A percentile compares a stretch with the other conserved stretches of the same genome.
These are phyloP conservation scores for Liparis tanakae DNA, from an alignment of 2,797 vertebrate species.

Conservation along the genomic window DNA sequence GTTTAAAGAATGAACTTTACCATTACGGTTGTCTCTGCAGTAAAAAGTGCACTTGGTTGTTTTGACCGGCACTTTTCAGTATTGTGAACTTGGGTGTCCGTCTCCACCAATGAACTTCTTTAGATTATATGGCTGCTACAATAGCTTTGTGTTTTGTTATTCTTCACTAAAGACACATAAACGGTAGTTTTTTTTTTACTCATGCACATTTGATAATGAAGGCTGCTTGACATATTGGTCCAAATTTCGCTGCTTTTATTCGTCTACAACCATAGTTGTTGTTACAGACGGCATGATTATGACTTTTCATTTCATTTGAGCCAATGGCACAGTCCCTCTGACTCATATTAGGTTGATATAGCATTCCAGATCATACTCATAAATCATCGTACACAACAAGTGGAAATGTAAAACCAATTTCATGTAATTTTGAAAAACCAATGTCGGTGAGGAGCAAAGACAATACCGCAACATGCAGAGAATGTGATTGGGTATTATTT, in stretches of 20 bases:
- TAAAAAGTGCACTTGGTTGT: constrained; percentile 64
- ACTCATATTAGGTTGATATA: constrained; percentile 63
- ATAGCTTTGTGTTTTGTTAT: constrained; percentile 50
- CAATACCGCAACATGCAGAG: constrained; percentile 46
- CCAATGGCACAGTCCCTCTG: constrained; percentile 49
- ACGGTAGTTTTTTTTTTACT: constrained; percentile 48
- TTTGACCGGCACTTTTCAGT: constrained; percentile 61
- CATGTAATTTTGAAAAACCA: constrained; percentile 34
- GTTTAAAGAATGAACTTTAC: constrained; percentile 30
- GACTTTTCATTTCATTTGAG: constrained; percentile 54
- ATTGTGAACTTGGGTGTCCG: constrained; percentile 53
- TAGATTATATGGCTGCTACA: constrained; percentile 61
- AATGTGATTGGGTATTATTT: constrained; percentile 62
- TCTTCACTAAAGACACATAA: constrained; percentile 50
- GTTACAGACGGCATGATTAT: constrained; percentile 40
- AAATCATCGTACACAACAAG: constrained; percentile 19
- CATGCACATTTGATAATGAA: constrained; percentile 66
- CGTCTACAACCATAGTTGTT: constrained; percentile 47
- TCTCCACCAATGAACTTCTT: constrained; percentile 53
- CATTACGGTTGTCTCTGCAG: constrained; percentile 43
- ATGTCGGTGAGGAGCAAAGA: constrained; percentile 34
- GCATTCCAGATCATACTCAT: constrained; percentile 67
- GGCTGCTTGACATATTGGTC: constrained; percentile 66
- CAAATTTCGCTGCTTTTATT: constrained; percentile 67
- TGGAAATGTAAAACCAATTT: constrained; percentile 36